A percentile compares a stretch with the other conserved stretches of the same genome.
Evolutionary conservation across 2,113 vertebrate species (phyloP).

Genomic region (Oreocharis arfaki): DNA sequence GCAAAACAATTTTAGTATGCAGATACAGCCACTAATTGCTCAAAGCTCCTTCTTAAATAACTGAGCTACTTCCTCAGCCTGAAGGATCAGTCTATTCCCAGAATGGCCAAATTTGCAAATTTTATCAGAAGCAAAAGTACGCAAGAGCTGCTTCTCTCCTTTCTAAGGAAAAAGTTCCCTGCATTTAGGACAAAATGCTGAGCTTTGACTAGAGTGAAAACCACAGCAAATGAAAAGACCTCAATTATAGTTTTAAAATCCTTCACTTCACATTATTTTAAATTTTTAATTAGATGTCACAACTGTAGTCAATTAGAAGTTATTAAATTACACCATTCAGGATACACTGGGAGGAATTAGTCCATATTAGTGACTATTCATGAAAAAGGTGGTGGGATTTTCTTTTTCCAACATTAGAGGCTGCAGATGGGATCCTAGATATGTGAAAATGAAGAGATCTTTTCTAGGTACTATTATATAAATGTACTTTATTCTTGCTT

Average conservation of each 20-base stretch:
- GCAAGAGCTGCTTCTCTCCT: neutral
- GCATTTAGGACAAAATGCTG: neutral
- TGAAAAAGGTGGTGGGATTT: neutral
- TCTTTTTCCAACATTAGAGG: neutral
- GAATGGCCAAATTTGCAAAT: neutral
- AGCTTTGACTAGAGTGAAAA: neutral
- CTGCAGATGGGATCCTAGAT: neutral
- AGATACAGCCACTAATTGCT: neutral
- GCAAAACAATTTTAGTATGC: neutral
- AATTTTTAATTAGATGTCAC: neutral
- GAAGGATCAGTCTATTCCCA: neutral
- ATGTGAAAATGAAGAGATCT: neutral
- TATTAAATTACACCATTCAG: neutral
- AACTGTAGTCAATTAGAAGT: neutral
- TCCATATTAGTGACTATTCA: neutral
- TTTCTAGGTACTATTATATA: neutral
- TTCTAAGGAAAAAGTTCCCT: neutral
- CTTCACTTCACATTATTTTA: neutral
- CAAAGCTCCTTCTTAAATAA: slow-evolving; percentile 21
- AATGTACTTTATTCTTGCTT: neutral
- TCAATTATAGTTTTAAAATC: neutral
- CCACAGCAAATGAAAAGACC: neutral
- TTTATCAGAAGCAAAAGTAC: neutral
- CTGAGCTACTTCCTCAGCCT: neutral
- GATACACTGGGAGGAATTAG: neutral